A percentile compares a stretch with the other conserved stretches of the same genome.
These are phyloP conservation scores for Pycnomerus fuliginosus DNA, from an alignment of 2,888 invertebrate genomes.

Conservation along the genomic window DNA sequence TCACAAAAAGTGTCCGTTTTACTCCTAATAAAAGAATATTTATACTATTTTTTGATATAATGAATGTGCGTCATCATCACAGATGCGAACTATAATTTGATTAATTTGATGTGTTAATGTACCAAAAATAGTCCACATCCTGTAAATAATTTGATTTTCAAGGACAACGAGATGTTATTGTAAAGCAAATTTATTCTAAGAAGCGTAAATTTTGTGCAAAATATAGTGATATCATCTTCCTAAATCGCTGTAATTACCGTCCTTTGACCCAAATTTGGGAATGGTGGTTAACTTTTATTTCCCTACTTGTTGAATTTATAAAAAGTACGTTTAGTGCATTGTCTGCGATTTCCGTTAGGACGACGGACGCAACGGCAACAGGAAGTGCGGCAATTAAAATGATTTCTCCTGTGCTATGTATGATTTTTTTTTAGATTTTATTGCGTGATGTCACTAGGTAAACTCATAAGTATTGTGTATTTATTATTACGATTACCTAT, in stretches of 20 bases:
- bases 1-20: too few relatives aligned
- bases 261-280: constrained; percentile 15
- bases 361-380: constrained; percentile 29
- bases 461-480: constrained; percentile 14
- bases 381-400: constrained; percentile 36
- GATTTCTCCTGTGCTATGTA: constrained; percentile 35
- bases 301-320: too few relatives aligned
- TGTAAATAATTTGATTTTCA: constrained; percentile 20
- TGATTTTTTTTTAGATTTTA: constrained; percentile 22
- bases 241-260: constrained; percentile 10
- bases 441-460: constrained; percentile 33
- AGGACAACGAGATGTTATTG: constrained; percentile 16
- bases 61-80: too few relatives aligned
- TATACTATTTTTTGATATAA: too few relatives aligned
- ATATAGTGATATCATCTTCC: constrained; percentile 6
- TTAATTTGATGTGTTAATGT: constrained; percentile 17
- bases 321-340: constrained; percentile 24
- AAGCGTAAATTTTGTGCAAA: constrained; percentile 12
- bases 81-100: constrained; percentile 3
- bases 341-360: constrained; percentile 35
- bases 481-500: constrained; percentile 26
- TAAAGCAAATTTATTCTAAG: constrained; percentile 20
- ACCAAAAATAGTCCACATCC: constrained; percentile 24
- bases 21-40: too few relatives aligned
- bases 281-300: too few relatives aligned